Evolutionary conservation across 2,888 invertebrate species (phyloP).

Genomic region (Pilophorus perplexus): DNA sequence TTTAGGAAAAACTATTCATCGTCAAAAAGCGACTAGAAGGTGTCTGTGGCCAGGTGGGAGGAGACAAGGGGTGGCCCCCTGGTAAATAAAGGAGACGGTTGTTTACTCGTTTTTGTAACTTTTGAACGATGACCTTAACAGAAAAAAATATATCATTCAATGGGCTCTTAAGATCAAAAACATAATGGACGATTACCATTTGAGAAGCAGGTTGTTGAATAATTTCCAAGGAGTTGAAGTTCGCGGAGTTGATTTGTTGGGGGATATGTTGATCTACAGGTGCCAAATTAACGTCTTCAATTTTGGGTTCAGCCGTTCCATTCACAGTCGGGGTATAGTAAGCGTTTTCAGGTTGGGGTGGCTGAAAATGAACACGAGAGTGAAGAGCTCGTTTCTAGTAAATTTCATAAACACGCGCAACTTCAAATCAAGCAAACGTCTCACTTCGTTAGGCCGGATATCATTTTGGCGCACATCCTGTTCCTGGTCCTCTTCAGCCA

Average conservation of each 20-base stretch:
- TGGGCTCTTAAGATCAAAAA: too few species aligned
- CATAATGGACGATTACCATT: too few species aligned
- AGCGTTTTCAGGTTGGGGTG: constrained; percentile 23
- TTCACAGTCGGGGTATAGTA: constrained; percentile 49
- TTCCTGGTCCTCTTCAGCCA: constrained; percentile 60
- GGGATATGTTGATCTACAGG: constrained; percentile 50
- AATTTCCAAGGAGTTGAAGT: constrained; percentile 33
- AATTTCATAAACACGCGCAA: neutral
- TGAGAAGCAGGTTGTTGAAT: constrained; percentile 33
- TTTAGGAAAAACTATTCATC: too few species aligned
- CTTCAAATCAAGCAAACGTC: neutral
- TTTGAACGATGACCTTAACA: too few species aligned
- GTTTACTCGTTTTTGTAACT: too few species aligned
- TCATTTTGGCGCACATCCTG: constrained; percentile 40
- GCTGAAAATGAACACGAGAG: neutral
- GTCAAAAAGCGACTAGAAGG: neutral
- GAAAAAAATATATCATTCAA: too few species aligned
- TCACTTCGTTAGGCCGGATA: constrained; percentile 26
- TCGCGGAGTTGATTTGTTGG: constrained; percentile 46
- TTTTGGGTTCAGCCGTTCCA: constrained; percentile 52
- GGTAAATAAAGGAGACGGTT: too few species aligned
- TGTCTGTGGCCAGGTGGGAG: too few species aligned
- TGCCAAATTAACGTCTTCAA: constrained; percentile 50
- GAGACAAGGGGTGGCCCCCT: too few species aligned
- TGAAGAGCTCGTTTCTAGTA: too few species aligned